Conservation (phyloP, 2,888 invertebrate genomes). For the Brenthis hecate region DNA sequence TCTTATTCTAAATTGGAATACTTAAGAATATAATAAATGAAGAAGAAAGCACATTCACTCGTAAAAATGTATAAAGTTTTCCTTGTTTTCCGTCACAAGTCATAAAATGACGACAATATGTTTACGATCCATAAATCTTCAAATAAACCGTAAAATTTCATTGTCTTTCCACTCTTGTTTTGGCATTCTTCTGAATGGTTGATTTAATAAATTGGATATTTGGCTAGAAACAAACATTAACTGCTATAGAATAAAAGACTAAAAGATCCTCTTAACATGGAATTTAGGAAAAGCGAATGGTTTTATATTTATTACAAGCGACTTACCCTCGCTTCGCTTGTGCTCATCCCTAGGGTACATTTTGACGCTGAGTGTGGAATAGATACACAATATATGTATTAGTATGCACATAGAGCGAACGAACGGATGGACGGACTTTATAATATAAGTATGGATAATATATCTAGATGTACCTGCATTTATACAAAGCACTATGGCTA, state of each 20-base stretch:
- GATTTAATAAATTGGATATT: conserved; percentile 27
- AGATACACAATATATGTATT: no score
- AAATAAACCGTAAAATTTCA: conserved; percentile 68
- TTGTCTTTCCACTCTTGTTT: conserved; percentile 49
- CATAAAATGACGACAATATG: conserved; percentile 63
- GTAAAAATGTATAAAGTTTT: conserved; percentile 50
- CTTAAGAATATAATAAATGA: conserved; percentile 43
- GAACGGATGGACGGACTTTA: no score
- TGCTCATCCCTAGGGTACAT: no score
- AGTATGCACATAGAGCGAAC: no score
- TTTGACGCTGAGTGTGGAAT: no score
- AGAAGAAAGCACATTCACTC: conserved; percentile 37
- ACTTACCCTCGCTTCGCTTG: no score
- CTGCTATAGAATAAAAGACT: background rate
- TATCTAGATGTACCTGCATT: background rate
- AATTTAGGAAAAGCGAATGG: no score
- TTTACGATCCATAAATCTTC: conserved; percentile 68
- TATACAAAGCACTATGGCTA: conserved; percentile 20
- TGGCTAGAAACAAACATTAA: background rate
- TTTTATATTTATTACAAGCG: no score
- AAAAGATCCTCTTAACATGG: background rate
- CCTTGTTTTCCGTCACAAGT: conserved; percentile 56
- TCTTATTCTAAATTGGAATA: conserved; percentile 29
- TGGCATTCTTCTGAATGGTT: conserved; percentile 34
- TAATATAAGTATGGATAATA: no score